Percentiles rank a stretch among this genome's conserved stretches.
Conservation (phyloP, 2,113 vertebrate genomes). For the Danionella cerebrum region DNA sequence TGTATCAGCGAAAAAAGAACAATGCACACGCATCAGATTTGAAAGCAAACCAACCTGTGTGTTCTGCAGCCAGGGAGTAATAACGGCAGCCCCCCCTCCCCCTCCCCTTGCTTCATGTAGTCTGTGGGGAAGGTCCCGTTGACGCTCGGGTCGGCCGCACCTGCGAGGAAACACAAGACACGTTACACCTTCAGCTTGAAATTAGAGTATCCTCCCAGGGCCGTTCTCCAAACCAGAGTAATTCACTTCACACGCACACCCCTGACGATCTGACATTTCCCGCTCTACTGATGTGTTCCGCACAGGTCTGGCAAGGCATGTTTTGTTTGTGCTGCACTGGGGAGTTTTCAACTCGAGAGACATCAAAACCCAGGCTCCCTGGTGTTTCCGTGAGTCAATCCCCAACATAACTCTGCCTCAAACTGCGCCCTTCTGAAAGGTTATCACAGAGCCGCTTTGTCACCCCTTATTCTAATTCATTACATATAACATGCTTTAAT, state of each 20-base stretch:
- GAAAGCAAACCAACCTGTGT: constrained; percentile 54
- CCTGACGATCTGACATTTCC: constrained; percentile 24
- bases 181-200: constrained; percentile 24
- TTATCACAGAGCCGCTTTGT: constrained; percentile 63
- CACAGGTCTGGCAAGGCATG: not conserved
- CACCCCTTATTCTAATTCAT: constrained; percentile 64
- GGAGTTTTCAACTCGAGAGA: not conserved
- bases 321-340: constrained; percentile 1
- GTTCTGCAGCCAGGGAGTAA: constrained; percentile 48
- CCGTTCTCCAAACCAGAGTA: not conserved
- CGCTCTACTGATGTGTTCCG: not conserved
- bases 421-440: constrained; percentile 68
- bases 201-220: constrained; percentile 3
- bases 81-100: constrained; percentile 51
- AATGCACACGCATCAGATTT: not conserved
- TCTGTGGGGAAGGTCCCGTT: constrained; percentile 49
- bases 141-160: constrained; percentile 42
- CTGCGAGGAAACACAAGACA: constrained; percentile 35
- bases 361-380: constrained; percentile 17
- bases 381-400: constrained; percentile 11
- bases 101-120: constrained; percentile 64
- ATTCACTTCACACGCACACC: not conserved
- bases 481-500: constrained; percentile 59
- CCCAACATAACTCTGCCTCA: not conserved
- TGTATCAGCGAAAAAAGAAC: no score